Base-by-base conservation (phyloP, 2,797 vertebrate species). In the Eulemur albifrons region DNA sequence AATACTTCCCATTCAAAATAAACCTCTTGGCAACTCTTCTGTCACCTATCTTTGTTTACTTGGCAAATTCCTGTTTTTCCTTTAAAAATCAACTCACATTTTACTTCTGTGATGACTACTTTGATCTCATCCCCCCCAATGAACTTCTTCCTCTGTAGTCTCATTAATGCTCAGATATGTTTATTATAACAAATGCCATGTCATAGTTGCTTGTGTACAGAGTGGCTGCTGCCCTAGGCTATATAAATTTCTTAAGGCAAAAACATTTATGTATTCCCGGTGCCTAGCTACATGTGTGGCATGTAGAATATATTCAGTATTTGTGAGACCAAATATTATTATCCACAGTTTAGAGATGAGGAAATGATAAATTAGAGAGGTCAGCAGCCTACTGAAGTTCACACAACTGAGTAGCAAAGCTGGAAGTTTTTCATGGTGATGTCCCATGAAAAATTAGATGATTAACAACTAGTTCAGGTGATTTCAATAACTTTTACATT, bases 1-100 rank as follows among this genome's bases (percentile, higher is more conserved):
- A 90, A 72, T 18, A 94, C 40, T 70, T 90, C 45, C n/a, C 70
- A 65, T 75, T 80, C 57, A 94, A 95, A 82, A 79, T 82, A 93
- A 93, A 86, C 15, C 30, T 95, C 79, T 75, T 32, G 63, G 43
- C n/a, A 93, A 72, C 25, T 61, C 15, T n/a, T 65, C n/a, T 63
- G 27, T 75, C 73, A 69, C 30, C 17, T 25, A 40, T 30, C 32
- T 95, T 73, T 82, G 30, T 23, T 80, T 35, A 70, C 23, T 63
- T 57, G 35, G 70, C 38, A 87, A 96, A 40, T 38, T 25, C 15
- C 7, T 79, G 17, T 3, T 88, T 88, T 88, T 63, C 45, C 85
- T 84, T 85, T 63, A 92, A 61, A 88, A 69, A 25, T n/a, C 32
- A 70, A 40, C 27, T 87, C 70, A 94, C 52, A 2, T 83, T 83